Evolutionary conservation across 2,888 invertebrate genomes (phyloP).

Genomic region (Nowickia ferox): DNA sequence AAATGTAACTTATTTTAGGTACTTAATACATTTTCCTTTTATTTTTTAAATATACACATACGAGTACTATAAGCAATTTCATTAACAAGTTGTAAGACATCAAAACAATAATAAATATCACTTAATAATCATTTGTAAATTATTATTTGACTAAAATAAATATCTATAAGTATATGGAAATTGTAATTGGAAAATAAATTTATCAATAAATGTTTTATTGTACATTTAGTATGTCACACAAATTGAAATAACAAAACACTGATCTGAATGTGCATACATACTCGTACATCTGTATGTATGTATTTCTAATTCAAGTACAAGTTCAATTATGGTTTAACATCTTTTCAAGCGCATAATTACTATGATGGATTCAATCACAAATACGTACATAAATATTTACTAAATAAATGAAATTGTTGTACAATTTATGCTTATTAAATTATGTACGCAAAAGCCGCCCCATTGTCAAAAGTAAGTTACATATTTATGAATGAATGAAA

Average conservation of each 20-base stretch:
- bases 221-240: background rate
- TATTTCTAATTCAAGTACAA: constrained; percentile 61
- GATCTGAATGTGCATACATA: background rate
- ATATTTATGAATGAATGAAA: no score
- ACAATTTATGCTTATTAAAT: no score
- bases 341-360: constrained; percentile 50
- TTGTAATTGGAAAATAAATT: constrained; percentile 13
- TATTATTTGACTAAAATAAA: constrained; percentile 25
- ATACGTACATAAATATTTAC: no score
- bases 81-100: constrained; percentile 10
- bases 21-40: no score
- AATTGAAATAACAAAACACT: background rate
- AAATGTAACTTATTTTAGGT: background rate
- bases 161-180: constrained; percentile 13
- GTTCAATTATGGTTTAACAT: constrained; percentile 57
- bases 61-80: constrained; percentile 13
- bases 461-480: no score
- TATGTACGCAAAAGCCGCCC: no score
- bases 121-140: constrained; percentile 3
- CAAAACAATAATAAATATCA: constrained; percentile 20
- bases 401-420: no score
- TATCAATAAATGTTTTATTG: no score
- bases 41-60: background rate
- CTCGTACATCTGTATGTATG: background rate
- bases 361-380: constrained; percentile 5